Percentiles rank a stretch among this genome's conserved stretches.
phyloP scores from a whole-genome alignment of 2,888 invertebrate species.

The Endotricha flammealis region DNA sequence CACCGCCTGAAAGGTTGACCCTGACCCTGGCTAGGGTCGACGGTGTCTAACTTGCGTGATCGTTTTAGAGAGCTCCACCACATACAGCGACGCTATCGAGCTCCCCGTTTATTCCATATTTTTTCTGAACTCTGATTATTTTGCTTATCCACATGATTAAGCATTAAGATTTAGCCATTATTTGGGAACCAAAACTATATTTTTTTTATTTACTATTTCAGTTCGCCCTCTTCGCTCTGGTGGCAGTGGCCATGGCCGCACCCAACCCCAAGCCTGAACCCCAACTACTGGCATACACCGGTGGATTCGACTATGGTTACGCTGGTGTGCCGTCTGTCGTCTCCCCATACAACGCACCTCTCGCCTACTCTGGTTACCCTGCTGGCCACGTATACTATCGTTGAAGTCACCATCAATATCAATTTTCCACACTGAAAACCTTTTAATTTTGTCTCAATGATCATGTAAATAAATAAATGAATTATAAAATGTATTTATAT shows the following conservation, averaged over 20 bases:
- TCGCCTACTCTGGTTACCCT: conserved; percentile 30
- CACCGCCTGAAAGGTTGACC: too few species aligned
- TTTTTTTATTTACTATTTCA: conserved; percentile 29
- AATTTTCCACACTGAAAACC: neutral
- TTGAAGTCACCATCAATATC: conserved; percentile 6
- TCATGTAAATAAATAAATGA: neutral
- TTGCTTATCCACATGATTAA: too few species aligned
- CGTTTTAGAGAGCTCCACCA: too few species aligned
- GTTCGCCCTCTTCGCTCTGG: conserved; percentile 54
- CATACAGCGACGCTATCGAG: too few species aligned
- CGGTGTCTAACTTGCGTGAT: too few species aligned
- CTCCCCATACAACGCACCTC: conserved; percentile 29
- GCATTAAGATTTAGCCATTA: too few species aligned
- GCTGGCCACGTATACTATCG: conserved; percentile 22
- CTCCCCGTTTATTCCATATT: too few species aligned
- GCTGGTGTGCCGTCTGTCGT: conserved; percentile 25
- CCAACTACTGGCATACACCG: conserved; percentile 27
- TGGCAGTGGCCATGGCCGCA: conserved; percentile 55
- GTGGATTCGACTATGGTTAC: conserved; percentile 31
- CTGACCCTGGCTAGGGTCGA: too few species aligned
- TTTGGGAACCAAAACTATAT: too few species aligned
- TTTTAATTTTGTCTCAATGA: neutral
- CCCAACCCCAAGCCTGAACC: conserved; percentile 33
- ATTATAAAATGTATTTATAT: neutral
- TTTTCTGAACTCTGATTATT: too few species aligned